A percentile compares a stretch with the other conserved stretches of the same genome.
Evolutionary conservation across 1,140 invertebrate species (phyloP).

Genomic region (Diuraphis noxia): DNA sequence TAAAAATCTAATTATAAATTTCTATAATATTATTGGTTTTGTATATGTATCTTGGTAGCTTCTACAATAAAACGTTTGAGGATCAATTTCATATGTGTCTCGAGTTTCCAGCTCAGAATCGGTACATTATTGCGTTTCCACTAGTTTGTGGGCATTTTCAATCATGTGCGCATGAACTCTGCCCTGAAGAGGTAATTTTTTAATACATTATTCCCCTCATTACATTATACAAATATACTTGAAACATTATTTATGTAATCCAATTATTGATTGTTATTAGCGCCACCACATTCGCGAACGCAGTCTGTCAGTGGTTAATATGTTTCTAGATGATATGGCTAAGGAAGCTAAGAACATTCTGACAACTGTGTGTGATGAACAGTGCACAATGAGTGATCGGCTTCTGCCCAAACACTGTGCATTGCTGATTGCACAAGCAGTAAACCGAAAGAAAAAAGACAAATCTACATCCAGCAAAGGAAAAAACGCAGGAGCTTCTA

Average conservation of each 20-base stretch:
- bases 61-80: constrained; percentile 96
- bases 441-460: constrained; percentile 90
- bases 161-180: constrained; percentile 95
- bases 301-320: constrained; percentile 94
- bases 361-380: constrained; percentile 96
- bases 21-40: not conserved
- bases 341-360: constrained; percentile 99
- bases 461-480: constrained; percentile 66
- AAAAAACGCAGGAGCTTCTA: constrained; percentile 65
- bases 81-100: constrained; percentile 98
- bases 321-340: constrained; percentile 97
- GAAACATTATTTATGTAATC: not conserved
- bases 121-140: constrained; percentile 96
- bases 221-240: not conserved
- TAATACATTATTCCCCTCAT: not conserved
- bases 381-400: constrained; percentile 90
- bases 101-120: constrained; percentile 96
- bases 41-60: constrained; percentile 64
- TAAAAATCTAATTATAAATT: not conserved
- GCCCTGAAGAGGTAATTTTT: constrained; percentile 86
- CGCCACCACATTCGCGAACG: constrained; percentile 93
- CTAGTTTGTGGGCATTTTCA: constrained; percentile 97
- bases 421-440: constrained; percentile 80
- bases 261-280: constrained; percentile 59
- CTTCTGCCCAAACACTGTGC: constrained; percentile 94